Percentiles rank a stretch among this genome's conserved stretches.
Conservation (phyloP, 92 coral and sea anemone species). For the Ricordea florida region DNA sequence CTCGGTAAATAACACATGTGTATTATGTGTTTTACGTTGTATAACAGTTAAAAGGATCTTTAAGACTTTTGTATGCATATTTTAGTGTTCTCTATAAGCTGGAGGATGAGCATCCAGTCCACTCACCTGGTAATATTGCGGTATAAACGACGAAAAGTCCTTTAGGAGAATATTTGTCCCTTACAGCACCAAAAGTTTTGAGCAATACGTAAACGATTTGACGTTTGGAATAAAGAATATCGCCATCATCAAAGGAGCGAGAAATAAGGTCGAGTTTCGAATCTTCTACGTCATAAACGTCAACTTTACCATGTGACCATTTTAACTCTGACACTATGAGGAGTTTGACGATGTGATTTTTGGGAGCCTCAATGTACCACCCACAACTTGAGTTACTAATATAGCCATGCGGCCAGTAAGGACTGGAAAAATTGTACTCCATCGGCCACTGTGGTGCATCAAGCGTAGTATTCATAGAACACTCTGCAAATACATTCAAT, state of each 20-base stretch:
- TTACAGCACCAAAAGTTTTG: too few relatives aligned
- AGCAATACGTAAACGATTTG: constrained; percentile 16
- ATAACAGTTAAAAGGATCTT: too few relatives aligned
- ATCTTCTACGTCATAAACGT: constrained; percentile 10
- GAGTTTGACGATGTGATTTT: not conserved
- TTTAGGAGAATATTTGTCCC: too few relatives aligned
- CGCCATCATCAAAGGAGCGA: not conserved
- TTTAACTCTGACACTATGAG: not conserved
- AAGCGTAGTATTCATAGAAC: not conserved
- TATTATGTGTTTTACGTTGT: too few relatives aligned
- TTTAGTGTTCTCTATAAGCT: too few relatives aligned
- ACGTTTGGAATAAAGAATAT: constrained; percentile 9
- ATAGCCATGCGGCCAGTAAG: not conserved
- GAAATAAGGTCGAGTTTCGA: not conserved
- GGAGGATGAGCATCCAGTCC: too few relatives aligned
- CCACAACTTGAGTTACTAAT: constrained; percentile 8
- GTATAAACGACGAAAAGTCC: too few relatives aligned
- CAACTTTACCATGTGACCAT: not conserved
- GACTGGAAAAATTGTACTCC: not conserved
- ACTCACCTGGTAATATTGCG: too few relatives aligned
- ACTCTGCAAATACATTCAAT: not conserved
- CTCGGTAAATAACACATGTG: too few relatives aligned
- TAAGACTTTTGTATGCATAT: too few relatives aligned
- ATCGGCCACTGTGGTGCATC: not conserved
- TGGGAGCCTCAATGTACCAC: constrained; percentile 30